phyloP scores from a whole-genome alignment of 2,797 vertebrate genomes.

The Pelodytes ibericus region DNA sequence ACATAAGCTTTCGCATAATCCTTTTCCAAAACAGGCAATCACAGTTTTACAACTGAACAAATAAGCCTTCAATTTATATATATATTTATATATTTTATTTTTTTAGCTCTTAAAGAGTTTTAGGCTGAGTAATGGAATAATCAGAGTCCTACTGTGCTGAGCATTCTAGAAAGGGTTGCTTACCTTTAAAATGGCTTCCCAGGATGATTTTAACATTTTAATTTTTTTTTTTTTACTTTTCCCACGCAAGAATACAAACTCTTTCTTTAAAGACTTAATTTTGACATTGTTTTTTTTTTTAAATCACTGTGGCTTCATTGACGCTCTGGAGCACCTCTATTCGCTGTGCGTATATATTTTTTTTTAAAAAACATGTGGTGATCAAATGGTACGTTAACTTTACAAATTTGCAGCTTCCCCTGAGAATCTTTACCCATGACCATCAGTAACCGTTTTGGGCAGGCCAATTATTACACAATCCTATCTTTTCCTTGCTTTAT shows the following conservation, averaged over 20 bases:
- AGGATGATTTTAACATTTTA: constrained; percentile 19
- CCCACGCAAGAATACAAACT: constrained; percentile 21
- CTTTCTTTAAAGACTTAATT: constrained; percentile 4
- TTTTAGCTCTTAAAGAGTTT: constrained; percentile 13
- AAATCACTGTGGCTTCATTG: background rate
- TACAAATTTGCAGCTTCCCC: constrained; percentile 21
- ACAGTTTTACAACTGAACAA: constrained; percentile 33
- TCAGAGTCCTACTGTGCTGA: background rate
- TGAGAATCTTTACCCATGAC: constrained; percentile 24
- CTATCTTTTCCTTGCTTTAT: background rate
- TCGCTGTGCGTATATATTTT: constrained; percentile 5
- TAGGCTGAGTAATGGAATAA: background rate
- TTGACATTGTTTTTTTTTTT: constrained; percentile 35
- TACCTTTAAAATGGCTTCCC: constrained; percentile 12
- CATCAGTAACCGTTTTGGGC: constrained; percentile 24
- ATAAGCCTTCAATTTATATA: constrained; percentile 11
- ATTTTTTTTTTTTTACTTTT: constrained; percentile 30
- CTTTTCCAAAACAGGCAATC: constrained; percentile 1
- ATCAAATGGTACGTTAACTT: constrained; percentile 46
- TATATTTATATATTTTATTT: no score
- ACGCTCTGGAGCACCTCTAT: background rate
- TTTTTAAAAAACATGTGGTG: constrained; percentile 26
- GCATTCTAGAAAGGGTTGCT: background rate
- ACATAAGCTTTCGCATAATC: constrained; percentile 17
- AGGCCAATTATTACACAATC: constrained; percentile 31